Evolutionary conservation across 1,140 invertebrate species (phyloP), one percentile per base, ranked within the genome.

Genomic region (Papilio glaucus): DNA sequence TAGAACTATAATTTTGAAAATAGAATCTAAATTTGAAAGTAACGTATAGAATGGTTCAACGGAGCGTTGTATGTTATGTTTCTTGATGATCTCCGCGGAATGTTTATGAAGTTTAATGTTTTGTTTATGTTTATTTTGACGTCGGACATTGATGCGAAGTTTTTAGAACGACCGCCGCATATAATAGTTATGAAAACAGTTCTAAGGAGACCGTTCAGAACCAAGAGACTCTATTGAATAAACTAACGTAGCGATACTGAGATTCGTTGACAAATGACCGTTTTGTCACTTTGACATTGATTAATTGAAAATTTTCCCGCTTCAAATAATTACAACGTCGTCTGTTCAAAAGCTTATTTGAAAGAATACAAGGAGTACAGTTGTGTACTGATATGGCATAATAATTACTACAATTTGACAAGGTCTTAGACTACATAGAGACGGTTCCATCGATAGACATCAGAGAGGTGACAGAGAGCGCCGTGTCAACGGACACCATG

Each of bases 301-400:
- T 85, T 84, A 84, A 89, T 83, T 77, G 75, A 75, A 74, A 75
- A 39, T 80, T 85, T 85, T 82, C 81, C 74, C 76, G 78, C 84
- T 80, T 80, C 77, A 76, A 78, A 71, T 63, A 60, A 49, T 70
- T 39, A 75, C 62, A 73, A 77, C 79, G 21, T 24, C 13, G 33
- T 38, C 18, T 38, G 62, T 13, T 12, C 62, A 21, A 63, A 63
- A 37, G 62, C 15, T 63, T 38, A n/a, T 37, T 21, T 39, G 62
- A 38, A 39, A 24, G 21, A 57, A 57, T 13, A 57, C 49, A 13
- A 24, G 10, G 49, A 57, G 49, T 57, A 26, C 49, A 24, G 13
- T 1, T 10, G 49, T 13, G 49, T 57, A 26, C 49, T 13, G 49
- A 53, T 18, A 53, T 24, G 15, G 61, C 33, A 38, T 38, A 63